These are phyloP conservation scores for Drosophila sproati DNA, from an alignment of 1,140 invertebrate species.

Conservation along the genomic window DNA sequence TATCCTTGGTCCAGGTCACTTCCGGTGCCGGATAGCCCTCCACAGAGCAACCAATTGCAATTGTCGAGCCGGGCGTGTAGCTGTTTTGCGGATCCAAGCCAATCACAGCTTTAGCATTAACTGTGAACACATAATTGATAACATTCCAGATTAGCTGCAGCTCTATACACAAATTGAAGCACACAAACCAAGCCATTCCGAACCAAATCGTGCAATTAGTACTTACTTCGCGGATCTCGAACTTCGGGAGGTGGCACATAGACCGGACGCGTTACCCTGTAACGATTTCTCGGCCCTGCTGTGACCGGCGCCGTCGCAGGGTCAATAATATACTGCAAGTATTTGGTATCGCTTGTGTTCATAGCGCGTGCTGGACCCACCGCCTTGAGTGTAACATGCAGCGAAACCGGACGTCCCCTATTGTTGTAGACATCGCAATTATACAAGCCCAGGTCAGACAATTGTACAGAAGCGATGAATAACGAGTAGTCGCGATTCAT, in stretches of 20 bases:
- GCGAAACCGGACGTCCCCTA: conserved; percentile 90
- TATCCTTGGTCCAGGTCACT: conserved; percentile 92
- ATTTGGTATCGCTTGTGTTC: conserved; percentile 85
- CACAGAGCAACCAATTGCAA: conserved; percentile 90
- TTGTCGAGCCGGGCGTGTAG: conserved; percentile 88
- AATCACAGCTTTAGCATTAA: conserved; percentile 87
- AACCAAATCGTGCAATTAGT: conserved; percentile 48
- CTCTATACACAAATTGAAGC: background rate
- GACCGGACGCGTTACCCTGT: conserved; percentile 78
- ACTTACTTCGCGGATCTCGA: conserved; percentile 59
- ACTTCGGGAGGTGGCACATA: conserved; percentile 60
- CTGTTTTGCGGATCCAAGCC: conserved; percentile 85
- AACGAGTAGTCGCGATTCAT: conserved; percentile 90
- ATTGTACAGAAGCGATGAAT: conserved; percentile 89
- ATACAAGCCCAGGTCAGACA: conserved; percentile 92
- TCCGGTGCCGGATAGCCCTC: conserved; percentile 91
- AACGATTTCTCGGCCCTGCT: conserved; percentile 83
- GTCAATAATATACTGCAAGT: conserved; percentile 86
- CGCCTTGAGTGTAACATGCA: conserved; percentile 90
- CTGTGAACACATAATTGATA: conserved; percentile 76
- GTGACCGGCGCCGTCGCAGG: conserved; percentile 83
- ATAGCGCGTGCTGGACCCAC: conserved; percentile 86
- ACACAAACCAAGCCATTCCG: conserved; percentile 30
- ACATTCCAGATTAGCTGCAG: conserved; percentile 3
- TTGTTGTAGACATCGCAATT: conserved; percentile 95